These are phyloP conservation scores for Micrastur ruficollis DNA, from an alignment of 2,797 vertebrate genomes.

Conservation along the genomic window DNA sequence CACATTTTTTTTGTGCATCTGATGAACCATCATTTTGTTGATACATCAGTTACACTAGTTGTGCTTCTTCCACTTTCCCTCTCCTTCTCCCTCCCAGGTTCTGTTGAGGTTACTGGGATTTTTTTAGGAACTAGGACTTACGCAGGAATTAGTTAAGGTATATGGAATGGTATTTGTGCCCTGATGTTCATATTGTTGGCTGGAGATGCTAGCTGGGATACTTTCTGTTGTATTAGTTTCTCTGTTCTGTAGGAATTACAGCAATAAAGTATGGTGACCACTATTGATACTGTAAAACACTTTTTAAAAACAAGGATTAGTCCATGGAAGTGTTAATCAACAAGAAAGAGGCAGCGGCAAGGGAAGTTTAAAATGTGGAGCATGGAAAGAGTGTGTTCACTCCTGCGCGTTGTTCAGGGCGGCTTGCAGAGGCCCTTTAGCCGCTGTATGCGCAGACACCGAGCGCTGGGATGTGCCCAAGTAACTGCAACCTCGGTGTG, in stretches of 20 bases:
- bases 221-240: background rate
- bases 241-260: background rate
- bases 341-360: background rate
- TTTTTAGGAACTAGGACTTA: background rate
- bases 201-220: background rate
- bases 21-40: background rate
- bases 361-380: too few relatives aligned
- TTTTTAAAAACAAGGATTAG: background rate
- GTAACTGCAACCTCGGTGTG: background rate
- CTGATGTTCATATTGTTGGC: background rate
- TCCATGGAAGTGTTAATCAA: background rate
- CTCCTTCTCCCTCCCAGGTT: background rate
- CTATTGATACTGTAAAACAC: background rate
- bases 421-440: background rate
- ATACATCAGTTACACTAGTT: background rate
- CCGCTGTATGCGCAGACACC: accelerated
- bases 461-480: accelerated
- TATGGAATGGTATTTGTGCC: background rate
- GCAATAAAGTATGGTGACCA: background rate
- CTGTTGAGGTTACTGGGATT: background rate
- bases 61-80: background rate
- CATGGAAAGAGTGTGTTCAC: too few relatives aligned
- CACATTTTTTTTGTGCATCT: background rate
- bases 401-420: accelerated
- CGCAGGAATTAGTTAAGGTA: background rate